These are phyloP conservation scores for Holothuria scabra DNA, from an alignment of 53 echinoderm and acorn worm species.

Conservation along the genomic window DNA sequence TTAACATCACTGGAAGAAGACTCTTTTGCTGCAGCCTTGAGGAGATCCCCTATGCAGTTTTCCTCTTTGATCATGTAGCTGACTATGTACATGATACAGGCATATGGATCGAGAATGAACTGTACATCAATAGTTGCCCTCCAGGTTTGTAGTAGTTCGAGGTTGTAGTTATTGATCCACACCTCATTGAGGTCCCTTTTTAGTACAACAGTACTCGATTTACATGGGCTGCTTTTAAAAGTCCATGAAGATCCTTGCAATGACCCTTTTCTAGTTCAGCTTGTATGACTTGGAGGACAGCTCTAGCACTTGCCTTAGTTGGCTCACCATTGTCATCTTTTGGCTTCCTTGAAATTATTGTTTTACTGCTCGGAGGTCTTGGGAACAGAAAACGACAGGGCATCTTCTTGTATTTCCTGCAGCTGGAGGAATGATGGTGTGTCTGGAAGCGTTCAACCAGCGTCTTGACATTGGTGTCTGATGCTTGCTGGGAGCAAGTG, in stretches of 20 bases:
- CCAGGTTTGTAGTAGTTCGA: slow-evolving; percentile 17
- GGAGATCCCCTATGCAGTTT: slow-evolving; percentile 16
- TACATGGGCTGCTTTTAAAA: background rate
- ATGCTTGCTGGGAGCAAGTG: slow-evolving; percentile 40
- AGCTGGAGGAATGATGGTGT: slow-evolving; percentile 54
- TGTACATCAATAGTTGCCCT: slow-evolving; percentile 61
- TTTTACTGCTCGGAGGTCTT: slow-evolving; percentile 37
- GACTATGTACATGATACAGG: slow-evolving; percentile 51
- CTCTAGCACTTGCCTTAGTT: background rate
- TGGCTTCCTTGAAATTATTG: slow-evolving; percentile 36
- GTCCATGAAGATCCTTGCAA: background rate
- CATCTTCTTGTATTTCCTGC: slow-evolving; percentile 41
- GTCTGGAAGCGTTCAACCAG: slow-evolving; percentile 51
- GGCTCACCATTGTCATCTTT: background rate
- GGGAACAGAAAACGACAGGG: slow-evolving; percentile 55
- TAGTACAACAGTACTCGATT: slow-evolving; percentile 16
- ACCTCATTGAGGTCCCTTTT: slow-evolving; percentile 23
- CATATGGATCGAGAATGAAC: slow-evolving; percentile 50
- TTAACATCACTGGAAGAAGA: background rate
- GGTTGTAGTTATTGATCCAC: slow-evolving; percentile 49
- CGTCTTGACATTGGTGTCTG: slow-evolving; percentile 33
- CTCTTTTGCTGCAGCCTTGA: slow-evolving; percentile 43
- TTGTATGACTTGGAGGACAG: too few relatives aligned
- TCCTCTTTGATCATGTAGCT: slow-evolving; percentile 53
- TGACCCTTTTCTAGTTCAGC: background rate